Percentiles rank a stretch among this genome's conserved stretches.
phyloP scores from a whole-genome alignment of 2,113 vertebrate genomes.

The Cyprinodon variegatus region DNA sequence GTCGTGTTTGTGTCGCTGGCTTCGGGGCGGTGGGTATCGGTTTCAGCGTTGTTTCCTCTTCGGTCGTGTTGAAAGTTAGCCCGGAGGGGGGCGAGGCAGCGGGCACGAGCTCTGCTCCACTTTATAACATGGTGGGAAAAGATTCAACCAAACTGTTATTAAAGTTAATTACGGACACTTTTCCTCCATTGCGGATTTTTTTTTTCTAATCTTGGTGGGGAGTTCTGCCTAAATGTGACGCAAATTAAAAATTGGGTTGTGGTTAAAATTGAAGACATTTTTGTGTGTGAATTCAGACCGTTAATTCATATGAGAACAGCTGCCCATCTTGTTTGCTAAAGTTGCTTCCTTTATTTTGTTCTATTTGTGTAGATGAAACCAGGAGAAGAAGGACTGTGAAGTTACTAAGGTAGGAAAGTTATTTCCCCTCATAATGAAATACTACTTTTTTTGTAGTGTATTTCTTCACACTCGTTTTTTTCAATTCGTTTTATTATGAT shows the following conservation, averaged over 20 bases:
- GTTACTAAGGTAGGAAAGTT: conserved; percentile 61
- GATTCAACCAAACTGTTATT: conserved; percentile 53
- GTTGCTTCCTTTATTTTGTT: conserved; percentile 2
- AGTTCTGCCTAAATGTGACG: conserved; percentile 15
- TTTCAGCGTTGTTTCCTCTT: conserved; percentile 25
- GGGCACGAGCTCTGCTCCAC: conserved; percentile 46
- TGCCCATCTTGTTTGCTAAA: not conserved
- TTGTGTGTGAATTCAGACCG: not conserved
- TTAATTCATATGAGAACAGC: not conserved
- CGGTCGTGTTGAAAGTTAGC: conserved; percentile 63
- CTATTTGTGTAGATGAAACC: conserved; percentile 72
- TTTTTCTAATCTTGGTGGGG: not conserved
- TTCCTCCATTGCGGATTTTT: not conserved
- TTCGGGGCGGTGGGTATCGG: conserved; percentile 26
- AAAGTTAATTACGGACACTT: conserved; percentile 35
- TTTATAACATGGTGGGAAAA: conserved; percentile 57
- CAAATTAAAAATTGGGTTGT: conserved; percentile 7
- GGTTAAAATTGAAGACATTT: not conserved
- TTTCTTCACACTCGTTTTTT: not conserved
- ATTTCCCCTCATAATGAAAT: not conserved
- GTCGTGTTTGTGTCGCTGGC: not conserved
- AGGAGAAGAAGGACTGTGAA: conserved; percentile 52
- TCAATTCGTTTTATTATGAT: not conserved
- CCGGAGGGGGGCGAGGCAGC: conserved; percentile 2
- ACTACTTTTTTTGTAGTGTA: not conserved